phyloP scores from a whole-genome alignment of 2,113 vertebrate species.

The Ameiurus melas region DNA sequence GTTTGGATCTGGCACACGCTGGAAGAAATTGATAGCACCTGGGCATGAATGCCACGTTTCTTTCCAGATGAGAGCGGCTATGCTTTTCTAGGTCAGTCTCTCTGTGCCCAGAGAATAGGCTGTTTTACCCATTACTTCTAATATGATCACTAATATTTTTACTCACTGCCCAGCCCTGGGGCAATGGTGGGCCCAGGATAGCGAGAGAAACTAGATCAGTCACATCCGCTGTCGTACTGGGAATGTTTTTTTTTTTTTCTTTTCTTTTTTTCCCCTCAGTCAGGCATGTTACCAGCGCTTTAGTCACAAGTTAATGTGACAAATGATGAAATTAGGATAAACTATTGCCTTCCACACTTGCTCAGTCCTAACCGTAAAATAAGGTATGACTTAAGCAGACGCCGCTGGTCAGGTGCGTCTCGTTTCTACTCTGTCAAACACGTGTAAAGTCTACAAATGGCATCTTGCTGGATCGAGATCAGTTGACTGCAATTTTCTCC shows the following conservation, averaged over 20 bases:
- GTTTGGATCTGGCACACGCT: slow-evolving; percentile 49
- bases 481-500: slow-evolving; percentile 27
- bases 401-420: not conserved
- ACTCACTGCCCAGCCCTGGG: slow-evolving; percentile 52
- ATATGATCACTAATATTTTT: slow-evolving; percentile 59
- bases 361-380: not conserved
- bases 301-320: slow-evolving; percentile 8
- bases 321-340: not conserved
- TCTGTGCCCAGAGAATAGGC: slow-evolving; percentile 54
- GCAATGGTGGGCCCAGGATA: slow-evolving; percentile 47
- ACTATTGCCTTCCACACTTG: not conserved
- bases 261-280: not conserved
- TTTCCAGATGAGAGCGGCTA: slow-evolving; percentile 49
- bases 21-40: slow-evolving; percentile 55
- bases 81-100: slow-evolving; percentile 60
- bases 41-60: slow-evolving; percentile 53
- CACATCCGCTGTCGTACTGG: slow-evolving; percentile 14
- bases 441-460: not conserved
- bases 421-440: not conserved
- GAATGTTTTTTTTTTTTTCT: slow-evolving; percentile 12
- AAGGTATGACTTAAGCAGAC: not conserved
- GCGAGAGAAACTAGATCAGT: slow-evolving; percentile 51
- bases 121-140: slow-evolving; percentile 55
- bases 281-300: not conserved
- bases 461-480: slow-evolving; percentile 29